phyloP scores from a whole-genome alignment of 2,797 vertebrate genomes.

The Urosaurus nigricauda region DNA sequence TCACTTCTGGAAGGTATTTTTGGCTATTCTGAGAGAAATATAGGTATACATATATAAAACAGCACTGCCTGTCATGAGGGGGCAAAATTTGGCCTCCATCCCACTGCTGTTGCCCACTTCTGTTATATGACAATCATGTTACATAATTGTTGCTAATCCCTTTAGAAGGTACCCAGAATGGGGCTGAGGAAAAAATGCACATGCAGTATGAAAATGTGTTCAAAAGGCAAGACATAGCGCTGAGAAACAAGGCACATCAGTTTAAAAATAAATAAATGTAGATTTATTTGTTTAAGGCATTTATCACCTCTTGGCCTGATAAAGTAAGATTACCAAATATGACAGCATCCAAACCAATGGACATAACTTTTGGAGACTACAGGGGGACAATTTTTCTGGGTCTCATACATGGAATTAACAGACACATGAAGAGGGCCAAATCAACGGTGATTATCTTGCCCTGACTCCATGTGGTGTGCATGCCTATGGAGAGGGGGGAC shows the following conservation, averaged over 20 bases:
- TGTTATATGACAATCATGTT: slow-evolving; percentile 30
- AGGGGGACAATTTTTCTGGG: not conserved
- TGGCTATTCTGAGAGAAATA: too few relatives aligned
- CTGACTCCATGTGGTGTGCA: too few relatives aligned
- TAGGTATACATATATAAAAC: too few relatives aligned
- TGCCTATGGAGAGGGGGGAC: too few relatives aligned
- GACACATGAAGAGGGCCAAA: too few relatives aligned
- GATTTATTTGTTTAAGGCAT: not conserved
- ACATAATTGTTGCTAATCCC: not conserved
- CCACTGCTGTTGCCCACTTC: too few relatives aligned
- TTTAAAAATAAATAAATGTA: not conserved
- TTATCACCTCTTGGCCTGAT: not conserved
- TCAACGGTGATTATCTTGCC: too few relatives aligned
- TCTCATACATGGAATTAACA: not conserved
- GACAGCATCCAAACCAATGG: not conserved
- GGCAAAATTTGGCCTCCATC: too few relatives aligned
- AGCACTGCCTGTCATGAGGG: too few relatives aligned
- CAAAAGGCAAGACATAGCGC: too few relatives aligned
- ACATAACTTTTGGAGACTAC: not conserved
- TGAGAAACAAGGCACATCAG: not conserved
- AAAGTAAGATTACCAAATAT: not conserved
- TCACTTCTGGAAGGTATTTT: too few relatives aligned
- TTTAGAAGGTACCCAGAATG: not conserved
- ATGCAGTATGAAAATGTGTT: not conserved
- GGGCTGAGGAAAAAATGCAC: not conserved